Base-by-base conservation (phyloP, 2,888 invertebrate genomes). In the Nomada fabriciana region DNA sequence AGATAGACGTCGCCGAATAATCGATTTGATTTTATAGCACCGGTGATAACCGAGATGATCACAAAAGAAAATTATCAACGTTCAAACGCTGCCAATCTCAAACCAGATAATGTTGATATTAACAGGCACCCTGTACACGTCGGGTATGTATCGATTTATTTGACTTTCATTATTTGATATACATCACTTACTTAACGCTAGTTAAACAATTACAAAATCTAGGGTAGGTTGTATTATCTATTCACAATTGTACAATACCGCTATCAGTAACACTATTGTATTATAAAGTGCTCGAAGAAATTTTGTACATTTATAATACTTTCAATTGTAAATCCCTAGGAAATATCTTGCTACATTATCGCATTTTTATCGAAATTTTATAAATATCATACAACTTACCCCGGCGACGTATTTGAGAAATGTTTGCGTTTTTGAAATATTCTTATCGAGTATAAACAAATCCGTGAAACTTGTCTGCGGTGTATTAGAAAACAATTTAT, bases 51-150 rank as follows among this genome's bases (percentile, higher is more conserved):
- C 80, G 94, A 94, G 88, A 93, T 93, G 92, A 93, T 94, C 75
- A 94, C 93, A 75, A 94, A 94, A 90, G 94, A 94, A 72, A 94
- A 90, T 84, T 94, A 94, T 86, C 92, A 94, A 73, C 94, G 94
- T 74, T 89, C 93, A 67, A 93, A 92, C 59, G 94, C 95, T 18
- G 94, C 94, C 68, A 95, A 95, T 90, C 95, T 96, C 89, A 95
- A 94, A 25, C 94, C 94, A 7, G 96, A 96, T 89, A 96, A 96
- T 92, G 94, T 96, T n/a, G 95, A 95, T 89, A 96, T 96, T 85
- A 95, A 95, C 76, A 94, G 95, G 81, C 96, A 96, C 87, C 96
- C 96, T 20, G 94, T 96, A 71, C 96, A 96, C 91, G 95, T 96
- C 88, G 96, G 96, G 96, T 96, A 95, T 94, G 95, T 95, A 89